These are phyloP conservation scores for Sminthurides bifidus DNA, from an alignment of 1,140 invertebrate species.

Conservation along the genomic window DNA sequence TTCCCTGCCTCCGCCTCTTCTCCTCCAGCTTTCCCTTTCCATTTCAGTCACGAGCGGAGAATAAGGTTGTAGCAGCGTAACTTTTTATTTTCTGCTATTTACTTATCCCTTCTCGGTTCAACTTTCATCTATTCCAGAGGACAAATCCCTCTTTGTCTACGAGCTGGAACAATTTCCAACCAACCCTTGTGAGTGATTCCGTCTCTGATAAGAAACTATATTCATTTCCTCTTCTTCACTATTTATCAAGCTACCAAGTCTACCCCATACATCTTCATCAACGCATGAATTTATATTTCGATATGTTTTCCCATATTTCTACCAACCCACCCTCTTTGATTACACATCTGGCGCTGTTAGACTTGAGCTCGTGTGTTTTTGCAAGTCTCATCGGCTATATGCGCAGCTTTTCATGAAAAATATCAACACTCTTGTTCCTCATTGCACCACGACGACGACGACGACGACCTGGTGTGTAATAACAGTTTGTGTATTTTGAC, in stretches of 20 bases:
- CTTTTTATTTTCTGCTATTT: background rate
- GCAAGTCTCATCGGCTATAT: too few relatives aligned
- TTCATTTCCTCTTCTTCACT: slow-evolving; percentile 1
- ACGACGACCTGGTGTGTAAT: background rate
- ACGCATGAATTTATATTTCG: too few relatives aligned
- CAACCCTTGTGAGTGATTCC: background rate
- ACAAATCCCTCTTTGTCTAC: background rate
- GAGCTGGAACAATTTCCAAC: background rate
- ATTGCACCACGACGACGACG: too few relatives aligned
- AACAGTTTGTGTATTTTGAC: background rate
- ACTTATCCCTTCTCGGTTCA: background rate
- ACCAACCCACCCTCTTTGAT: too few relatives aligned
- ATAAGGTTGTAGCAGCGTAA: too few relatives aligned
- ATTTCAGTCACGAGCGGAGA: too few relatives aligned
- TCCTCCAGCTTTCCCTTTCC: background rate
- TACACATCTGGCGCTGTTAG: too few relatives aligned
- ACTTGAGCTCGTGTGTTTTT: too few relatives aligned
- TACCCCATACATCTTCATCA: background rate
- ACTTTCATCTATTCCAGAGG: background rate
- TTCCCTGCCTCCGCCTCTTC: background rate
- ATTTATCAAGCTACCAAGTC: background rate
- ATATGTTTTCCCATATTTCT: too few relatives aligned
- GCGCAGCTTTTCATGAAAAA: too few relatives aligned
- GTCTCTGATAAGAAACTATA: background rate
- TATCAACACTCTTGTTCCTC: too few relatives aligned